Conservation (phyloP, 2,888 invertebrate species). For the Biston stratarius region DNA sequence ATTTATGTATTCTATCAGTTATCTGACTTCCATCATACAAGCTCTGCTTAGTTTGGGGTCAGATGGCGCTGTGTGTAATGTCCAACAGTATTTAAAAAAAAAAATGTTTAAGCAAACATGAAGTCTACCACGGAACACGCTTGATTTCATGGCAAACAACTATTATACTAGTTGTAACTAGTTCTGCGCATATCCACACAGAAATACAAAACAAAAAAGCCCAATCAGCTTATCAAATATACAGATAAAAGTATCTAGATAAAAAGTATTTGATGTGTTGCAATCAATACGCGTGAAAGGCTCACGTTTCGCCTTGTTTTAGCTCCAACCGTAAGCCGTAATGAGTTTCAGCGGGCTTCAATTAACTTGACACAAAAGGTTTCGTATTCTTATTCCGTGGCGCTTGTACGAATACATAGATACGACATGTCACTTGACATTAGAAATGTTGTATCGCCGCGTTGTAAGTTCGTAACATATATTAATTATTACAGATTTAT, state of each 20-base stretch:
- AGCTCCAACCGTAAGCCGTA: conserved; percentile 20
- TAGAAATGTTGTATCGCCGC: background rate
- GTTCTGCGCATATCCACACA: background rate
- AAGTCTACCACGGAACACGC: too few species aligned
- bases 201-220: conserved; percentile 6
- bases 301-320: conserved; percentile 24
- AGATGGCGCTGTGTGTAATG: too few species aligned
- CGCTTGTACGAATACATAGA: conserved; percentile 1
- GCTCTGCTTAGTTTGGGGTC: too few species aligned
- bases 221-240: conserved; percentile 23
- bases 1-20: too few species aligned
- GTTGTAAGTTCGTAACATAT: too few species aligned
- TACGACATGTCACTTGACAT: too few species aligned
- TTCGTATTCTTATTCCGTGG: conserved; percentile 17
- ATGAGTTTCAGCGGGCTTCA: conserved; percentile 30
- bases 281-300: conserved; percentile 32
- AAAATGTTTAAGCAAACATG: too few species aligned
- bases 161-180: too few species aligned
- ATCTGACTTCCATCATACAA: too few species aligned
- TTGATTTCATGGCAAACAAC: too few species aligned
- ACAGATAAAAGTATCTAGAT: conserved; percentile 20
- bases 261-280: conserved; percentile 17
- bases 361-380: conserved; percentile 34
- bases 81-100: too few species aligned
- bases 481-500: background rate